Percentiles rank a stretch among this genome's conserved stretches.
phyloP scores from a whole-genome alignment of 2,888 invertebrate species.

The Cataglyphis rosenhaueri region DNA sequence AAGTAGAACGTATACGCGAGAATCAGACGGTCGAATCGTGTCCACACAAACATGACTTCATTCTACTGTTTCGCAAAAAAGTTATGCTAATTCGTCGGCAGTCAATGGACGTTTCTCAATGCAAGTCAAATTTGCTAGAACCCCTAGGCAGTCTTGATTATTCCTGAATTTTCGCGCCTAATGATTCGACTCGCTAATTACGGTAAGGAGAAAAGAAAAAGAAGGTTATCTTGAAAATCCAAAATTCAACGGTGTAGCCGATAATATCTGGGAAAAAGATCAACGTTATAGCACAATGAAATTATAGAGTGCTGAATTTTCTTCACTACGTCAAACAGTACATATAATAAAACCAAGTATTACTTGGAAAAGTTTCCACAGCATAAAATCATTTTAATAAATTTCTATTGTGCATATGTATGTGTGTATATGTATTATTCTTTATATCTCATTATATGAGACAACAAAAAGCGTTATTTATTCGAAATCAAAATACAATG shows the following conservation, averaged over 20 bases:
- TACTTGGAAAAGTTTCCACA: neutral
- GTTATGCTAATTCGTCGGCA: neutral
- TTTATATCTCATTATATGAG: neutral
- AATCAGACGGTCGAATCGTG: neutral
- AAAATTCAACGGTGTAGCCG: neutral
- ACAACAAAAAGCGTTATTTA: constrained; percentile 4
- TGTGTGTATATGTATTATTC: neutral
- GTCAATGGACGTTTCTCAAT: constrained; percentile 5
- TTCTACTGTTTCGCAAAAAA: neutral
- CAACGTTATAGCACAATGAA: neutral
- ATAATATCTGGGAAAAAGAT: neutral
- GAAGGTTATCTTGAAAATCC: constrained; percentile 22
- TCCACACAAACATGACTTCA: neutral
- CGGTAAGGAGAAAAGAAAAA: neutral
- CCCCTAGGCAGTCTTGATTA: neutral
- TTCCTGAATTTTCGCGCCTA: constrained; percentile 3
- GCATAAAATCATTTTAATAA: constrained; percentile 17
- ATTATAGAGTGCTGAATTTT: constrained; percentile 6
- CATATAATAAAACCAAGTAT: constrained; percentile 18
- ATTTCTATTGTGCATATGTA: neutral
- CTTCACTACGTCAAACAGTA: neutral
- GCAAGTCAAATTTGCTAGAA: constrained; percentile 38
- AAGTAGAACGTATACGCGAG: constrained; percentile 1
- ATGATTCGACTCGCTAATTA: neutral
- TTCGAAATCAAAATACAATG: constrained; percentile 13